Evolutionary conservation across 1,140 invertebrate species (phyloP).

Genomic region (Pseudomyrmex flavicornis): DNA sequence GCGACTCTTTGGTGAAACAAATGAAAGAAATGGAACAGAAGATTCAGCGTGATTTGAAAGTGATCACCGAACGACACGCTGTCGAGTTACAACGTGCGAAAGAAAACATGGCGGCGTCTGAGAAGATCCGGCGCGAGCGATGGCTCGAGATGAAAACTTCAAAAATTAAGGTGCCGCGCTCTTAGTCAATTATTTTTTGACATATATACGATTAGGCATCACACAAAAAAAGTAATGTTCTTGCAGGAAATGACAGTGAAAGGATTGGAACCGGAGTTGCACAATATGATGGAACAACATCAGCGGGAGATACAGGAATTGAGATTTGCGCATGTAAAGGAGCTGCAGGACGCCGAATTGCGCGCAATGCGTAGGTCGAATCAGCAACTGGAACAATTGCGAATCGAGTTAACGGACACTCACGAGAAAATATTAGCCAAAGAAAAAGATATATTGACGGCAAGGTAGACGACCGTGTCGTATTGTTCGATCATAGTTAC

Average conservation of each 20-base stretch:
- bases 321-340: slow-evolving; percentile 85
- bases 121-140: slow-evolving; percentile 88
- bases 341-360: slow-evolving; percentile 87
- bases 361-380: slow-evolving; percentile 85
- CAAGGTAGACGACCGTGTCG: slow-evolving; percentile 75
- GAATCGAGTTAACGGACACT: slow-evolving; percentile 83
- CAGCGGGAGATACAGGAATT: slow-evolving; percentile 86
- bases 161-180: slow-evolving; percentile 87
- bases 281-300: slow-evolving; percentile 88
- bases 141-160: slow-evolving; percentile 90
- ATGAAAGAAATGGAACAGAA: slow-evolving; percentile 86
- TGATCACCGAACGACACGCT: slow-evolving; percentile 87
- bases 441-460: slow-evolving; percentile 84
- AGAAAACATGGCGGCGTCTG: slow-evolving; percentile 88
- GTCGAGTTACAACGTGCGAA: slow-evolving; percentile 88
- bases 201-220: slow-evolving; percentile 2
- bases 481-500: not conserved
- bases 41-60: slow-evolving; percentile 85
- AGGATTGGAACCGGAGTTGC: slow-evolving; percentile 90
- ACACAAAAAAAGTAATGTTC: not conserved
- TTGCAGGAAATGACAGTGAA: slow-evolving; percentile 90
- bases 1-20: slow-evolving; percentile 85
- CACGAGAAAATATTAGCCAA: slow-evolving; percentile 83
- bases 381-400: slow-evolving; percentile 84
- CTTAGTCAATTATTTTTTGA: too few species aligned